These are phyloP conservation scores for Dorcus parallelipipedus DNA, from an alignment of 2,888 invertebrate genomes.

Conservation along the genomic window DNA sequence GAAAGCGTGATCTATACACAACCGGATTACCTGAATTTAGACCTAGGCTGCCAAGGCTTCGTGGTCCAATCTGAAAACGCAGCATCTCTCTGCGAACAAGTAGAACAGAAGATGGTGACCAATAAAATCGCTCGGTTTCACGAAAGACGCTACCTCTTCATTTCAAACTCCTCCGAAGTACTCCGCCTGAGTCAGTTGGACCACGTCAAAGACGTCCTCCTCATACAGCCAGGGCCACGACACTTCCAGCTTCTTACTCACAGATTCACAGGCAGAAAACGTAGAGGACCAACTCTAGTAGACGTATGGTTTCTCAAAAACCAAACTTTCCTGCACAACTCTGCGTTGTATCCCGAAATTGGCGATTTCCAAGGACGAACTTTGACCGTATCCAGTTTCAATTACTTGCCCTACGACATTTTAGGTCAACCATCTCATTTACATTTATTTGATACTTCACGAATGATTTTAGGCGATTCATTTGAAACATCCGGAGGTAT, in stretches of 20 bases:
- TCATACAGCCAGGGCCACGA: too few relatives aligned
- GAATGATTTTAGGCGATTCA: too few relatives aligned
- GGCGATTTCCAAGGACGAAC: slow-evolving; percentile 35
- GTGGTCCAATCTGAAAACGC: too few relatives aligned
- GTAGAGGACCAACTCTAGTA: slow-evolving; percentile 3
- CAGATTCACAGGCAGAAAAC: too few relatives aligned
- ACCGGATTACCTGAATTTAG: too few relatives aligned
- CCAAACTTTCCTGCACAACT: slow-evolving; percentile 21
- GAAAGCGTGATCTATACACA: neutral
- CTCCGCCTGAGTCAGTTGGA: too few relatives aligned
- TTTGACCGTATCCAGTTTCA: slow-evolving; percentile 55
- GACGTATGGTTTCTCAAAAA: slow-evolving; percentile 32
- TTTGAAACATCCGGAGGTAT: too few relatives aligned
- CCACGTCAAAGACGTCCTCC: too few relatives aligned
- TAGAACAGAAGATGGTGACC: neutral
- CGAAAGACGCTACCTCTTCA: neutral
- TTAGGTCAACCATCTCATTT: slow-evolving; percentile 29
- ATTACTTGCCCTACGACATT: slow-evolving; percentile 60
- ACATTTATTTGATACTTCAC: too few relatives aligned
- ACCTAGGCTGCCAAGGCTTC: too few relatives aligned
- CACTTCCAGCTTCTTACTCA: too few relatives aligned
- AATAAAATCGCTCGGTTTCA: neutral
- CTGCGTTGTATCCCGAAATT: slow-evolving; percentile 33
- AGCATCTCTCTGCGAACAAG: neutral
- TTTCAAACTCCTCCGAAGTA: too few relatives aligned